phyloP scores from a whole-genome alignment of 1,140 invertebrate species.

The Oryzaephilus surinamensis region DNA sequence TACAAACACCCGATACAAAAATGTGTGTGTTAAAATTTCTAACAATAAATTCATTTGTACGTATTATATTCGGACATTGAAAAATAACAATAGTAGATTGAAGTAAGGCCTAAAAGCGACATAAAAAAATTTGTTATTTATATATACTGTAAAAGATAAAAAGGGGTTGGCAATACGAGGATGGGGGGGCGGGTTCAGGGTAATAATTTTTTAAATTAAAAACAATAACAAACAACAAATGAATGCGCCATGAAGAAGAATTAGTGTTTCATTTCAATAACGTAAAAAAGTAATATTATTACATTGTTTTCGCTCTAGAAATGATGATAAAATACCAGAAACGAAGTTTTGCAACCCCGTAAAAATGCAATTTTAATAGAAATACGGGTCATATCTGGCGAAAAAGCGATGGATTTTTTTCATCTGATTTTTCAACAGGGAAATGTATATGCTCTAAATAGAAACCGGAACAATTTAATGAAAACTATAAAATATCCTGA shows the following conservation, averaged over 20 bases:
- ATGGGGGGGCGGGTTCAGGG: too few relatives aligned
- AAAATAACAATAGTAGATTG: too few relatives aligned
- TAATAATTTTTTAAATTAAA: conserved; percentile 12
- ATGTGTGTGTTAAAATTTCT: too few relatives aligned
- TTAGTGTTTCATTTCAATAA: conserved; percentile 22
- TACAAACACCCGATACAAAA: too few relatives aligned
- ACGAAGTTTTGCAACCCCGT: conserved; percentile 23
- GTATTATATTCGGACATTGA: too few relatives aligned
- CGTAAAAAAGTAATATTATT: conserved; percentile 22
- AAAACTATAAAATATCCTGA: conserved; percentile 19
- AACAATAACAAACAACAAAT: conserved; percentile 11
- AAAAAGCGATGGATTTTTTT: conserved; percentile 16
- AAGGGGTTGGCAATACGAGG: too few relatives aligned
- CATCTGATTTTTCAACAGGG: conserved; percentile 14
- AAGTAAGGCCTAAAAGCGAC: too few relatives aligned
- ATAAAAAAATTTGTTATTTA: too few relatives aligned
- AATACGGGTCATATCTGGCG: conserved; percentile 15
- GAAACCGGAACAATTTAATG: conserved; percentile 18
- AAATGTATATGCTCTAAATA: conserved; percentile 16
- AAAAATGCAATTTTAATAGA: conserved; percentile 26
- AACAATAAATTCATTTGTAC: too few relatives aligned
- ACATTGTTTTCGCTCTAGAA: conserved; percentile 25
- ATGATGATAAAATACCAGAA: conserved; percentile 26
- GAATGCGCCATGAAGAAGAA: conserved; percentile 9
- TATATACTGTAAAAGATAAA: too few relatives aligned